phyloP scores from a whole-genome alignment of 2,797 vertebrate species.

The Dallia pectoralis region DNA sequence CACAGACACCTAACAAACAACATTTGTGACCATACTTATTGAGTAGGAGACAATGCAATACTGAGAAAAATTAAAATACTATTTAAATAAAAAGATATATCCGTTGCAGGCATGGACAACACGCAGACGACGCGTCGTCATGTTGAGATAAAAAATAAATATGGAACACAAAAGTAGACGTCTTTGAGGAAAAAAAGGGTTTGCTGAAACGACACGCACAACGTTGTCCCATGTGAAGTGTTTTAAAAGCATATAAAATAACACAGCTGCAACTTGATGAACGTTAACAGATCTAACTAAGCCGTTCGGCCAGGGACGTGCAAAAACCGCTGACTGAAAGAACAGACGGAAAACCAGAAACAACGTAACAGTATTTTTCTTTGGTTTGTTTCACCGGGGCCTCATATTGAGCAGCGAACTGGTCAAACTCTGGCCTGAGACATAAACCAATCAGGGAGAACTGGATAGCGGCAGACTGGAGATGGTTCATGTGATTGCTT shows the following conservation, averaged over 20 bases:
- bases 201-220: slow-evolving; percentile 9
- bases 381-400: neutral
- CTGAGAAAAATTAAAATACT: slow-evolving; percentile 21
- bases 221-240: slow-evolving; percentile 13
- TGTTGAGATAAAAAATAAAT: slow-evolving; percentile 52
- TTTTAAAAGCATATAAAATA: slow-evolving; percentile 36
- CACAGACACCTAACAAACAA: slow-evolving; percentile 39
- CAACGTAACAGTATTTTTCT: neutral
- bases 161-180: slow-evolving; percentile 47
- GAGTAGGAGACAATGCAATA: slow-evolving; percentile 2
- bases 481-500: neutral
- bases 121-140: slow-evolving; percentile 32
- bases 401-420: slow-evolving; percentile 10
- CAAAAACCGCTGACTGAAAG: neutral
- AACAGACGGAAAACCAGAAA: neutral
- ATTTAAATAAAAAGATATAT: neutral
- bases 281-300: neutral
- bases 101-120: slow-evolving; percentile 44
- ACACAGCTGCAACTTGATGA: slow-evolving; percentile 62
- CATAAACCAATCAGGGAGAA: neutral
- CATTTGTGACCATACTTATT: slow-evolving; percentile 12
- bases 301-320: slow-evolving; percentile 7
- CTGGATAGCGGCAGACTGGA: neutral
- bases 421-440: neutral
- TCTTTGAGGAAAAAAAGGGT: slow-evolving; percentile 58